Base-by-base conservation (phyloP, 2,113 vertebrate species). In the Epinephelus lanceolatus region DNA sequence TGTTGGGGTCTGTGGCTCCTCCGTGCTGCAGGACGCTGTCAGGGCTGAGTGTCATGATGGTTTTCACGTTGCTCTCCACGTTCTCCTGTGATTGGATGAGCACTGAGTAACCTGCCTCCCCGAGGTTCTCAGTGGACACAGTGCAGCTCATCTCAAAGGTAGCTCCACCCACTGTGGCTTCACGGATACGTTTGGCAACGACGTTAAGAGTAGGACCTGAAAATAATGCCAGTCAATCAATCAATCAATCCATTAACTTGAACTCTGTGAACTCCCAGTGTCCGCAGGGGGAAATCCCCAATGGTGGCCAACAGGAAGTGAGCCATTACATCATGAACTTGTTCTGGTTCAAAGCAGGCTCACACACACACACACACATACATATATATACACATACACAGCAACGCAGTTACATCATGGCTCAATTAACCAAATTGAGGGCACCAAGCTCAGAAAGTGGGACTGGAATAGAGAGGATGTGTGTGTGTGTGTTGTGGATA, bases 141-240 rank as follows among this genome's bases (percentile, higher is more conserved):
- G 92, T 92, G 93, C 98, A 99, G 4, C 93, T 96, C 98, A 99
- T 98, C 94, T 99, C 98, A 72, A 99, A 99, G 1, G 97, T 98
- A 15, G 97, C 96, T n/a, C 98, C 98, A 5, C 96, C 96, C 47
- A 95, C 96, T 0, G 97, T 96, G 66, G 97, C 97, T 0, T 96
- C 96, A 71, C 97, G 97, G 40, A 96, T 19, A 27, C 93, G 95
- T 47, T 93, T 94, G 0, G 97, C 98, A 3, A 74, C 45, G 0
- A 95, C 92, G 27, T 92, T 90, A 2, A 94, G 63, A 53, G 76
- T 6, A 0, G 93, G 92, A 60, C 76, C 94, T 94, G 81, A 17
- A 81, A 80, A 68, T 0, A 25, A 9, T 4, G 21, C 2, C n/a
- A 4, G 7, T 17, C 14, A 0, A 49, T 62, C 25, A 60, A 25